Percentiles rank a stretch among this genome's conserved stretches.
Evolutionary conservation across 2,113 vertebrate genomes (phyloP).

Genomic region (Petromus typicus): DNA sequence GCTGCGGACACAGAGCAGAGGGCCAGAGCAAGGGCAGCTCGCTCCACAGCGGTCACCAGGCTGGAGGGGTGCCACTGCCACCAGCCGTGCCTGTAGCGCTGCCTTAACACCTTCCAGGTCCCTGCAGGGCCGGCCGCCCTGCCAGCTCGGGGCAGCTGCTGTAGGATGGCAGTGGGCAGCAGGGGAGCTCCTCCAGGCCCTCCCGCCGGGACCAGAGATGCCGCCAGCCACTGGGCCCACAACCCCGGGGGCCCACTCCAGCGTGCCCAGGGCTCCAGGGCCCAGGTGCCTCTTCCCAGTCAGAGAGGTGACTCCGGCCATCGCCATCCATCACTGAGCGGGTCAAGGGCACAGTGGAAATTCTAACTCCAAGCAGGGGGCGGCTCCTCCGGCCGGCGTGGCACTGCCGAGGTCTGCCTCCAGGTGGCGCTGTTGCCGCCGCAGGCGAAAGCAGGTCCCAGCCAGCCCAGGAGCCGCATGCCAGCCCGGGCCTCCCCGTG

Average conservation of each 20-base stretch:
- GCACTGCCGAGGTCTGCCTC: too few relatives aligned
- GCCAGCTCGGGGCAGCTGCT: slow-evolving; percentile 46
- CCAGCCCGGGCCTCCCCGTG: background rate
- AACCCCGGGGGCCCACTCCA: background rate
- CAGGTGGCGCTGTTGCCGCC: too few relatives aligned
- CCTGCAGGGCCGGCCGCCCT: background rate
- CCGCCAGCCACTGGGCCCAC: background rate
- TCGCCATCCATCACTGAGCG: background rate
- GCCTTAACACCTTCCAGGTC: slow-evolving; percentile 27
- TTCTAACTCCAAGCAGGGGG: fast-evolving
- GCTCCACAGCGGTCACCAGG: background rate
- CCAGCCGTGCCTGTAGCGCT: background rate
- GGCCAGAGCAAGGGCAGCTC: background rate
- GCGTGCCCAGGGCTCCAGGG: background rate
- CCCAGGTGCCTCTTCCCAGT: fast-evolving
- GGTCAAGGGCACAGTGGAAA: background rate
- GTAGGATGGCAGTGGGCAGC: background rate
- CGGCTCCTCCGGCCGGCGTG: background rate
- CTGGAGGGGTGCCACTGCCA: background rate
- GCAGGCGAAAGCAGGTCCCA: background rate
- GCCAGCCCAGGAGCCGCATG: background rate
- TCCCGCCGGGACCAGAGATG: background rate
- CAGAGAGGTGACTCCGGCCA: fast-evolving
- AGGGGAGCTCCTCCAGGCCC: background rate
- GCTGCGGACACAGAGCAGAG: background rate